phyloP scores from a whole-genome alignment of 2,113 vertebrate species.

The Pygoscelis adeliae region DNA sequence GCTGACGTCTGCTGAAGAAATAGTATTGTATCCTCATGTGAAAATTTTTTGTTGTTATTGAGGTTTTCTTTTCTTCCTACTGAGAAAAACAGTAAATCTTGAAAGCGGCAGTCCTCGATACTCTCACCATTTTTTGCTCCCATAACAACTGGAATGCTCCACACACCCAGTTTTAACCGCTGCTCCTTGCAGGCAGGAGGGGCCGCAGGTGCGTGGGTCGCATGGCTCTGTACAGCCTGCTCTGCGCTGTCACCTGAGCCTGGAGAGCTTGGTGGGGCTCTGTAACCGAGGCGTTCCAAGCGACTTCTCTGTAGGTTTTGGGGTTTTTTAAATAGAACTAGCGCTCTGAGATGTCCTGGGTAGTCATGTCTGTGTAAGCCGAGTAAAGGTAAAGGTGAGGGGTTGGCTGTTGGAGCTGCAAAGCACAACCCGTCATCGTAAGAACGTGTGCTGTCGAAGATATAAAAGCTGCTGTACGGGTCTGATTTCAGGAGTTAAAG shows the following conservation, averaged over 20 bases:
- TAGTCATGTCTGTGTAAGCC: background rate
- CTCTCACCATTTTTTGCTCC: background rate
- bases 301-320: background rate
- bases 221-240: rapidly evolving
- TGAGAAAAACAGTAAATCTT: background rate
- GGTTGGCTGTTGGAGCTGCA: background rate
- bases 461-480: rapidly evolving
- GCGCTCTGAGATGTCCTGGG: background rate
- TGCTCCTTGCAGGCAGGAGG: background rate
- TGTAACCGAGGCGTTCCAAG: rapidly evolving
- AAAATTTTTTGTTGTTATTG: too few relatives aligned
- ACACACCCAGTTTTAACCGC: rapidly evolving
- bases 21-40: background rate
- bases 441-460: background rate
- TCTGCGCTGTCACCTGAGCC: too few relatives aligned
- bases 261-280: background rate
- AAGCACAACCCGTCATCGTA: rapidly evolving
- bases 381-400: background rate
- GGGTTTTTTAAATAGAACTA: background rate
- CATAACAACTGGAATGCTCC: background rate
- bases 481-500: background rate
- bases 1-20: background rate
- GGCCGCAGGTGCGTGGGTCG: background rate
- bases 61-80: background rate
- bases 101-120: background rate